phyloP scores from a whole-genome alignment of 2,113 vertebrate species.

The Pithys albifrons region DNA sequence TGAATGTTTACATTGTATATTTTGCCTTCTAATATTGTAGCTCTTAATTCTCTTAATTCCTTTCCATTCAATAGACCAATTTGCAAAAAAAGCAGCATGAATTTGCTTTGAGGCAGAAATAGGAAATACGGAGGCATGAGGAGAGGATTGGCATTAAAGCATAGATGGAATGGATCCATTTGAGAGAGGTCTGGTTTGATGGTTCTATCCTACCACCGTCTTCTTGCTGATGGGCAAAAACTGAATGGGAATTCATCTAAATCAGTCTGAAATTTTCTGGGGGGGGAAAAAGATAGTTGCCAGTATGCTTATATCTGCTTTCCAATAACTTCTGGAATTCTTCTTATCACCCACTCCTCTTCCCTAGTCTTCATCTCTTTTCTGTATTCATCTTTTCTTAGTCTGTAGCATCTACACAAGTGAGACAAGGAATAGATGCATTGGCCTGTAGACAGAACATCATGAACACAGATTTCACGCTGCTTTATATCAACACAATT shows the following conservation, averaged over 20 bases:
- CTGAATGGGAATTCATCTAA: neutral
- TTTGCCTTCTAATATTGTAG: conserved; percentile 16
- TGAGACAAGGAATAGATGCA: neutral
- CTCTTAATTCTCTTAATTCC: conserved; percentile 44
- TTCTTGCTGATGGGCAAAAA: conserved; percentile 17
- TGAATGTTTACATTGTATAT: neutral
- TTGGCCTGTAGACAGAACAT: neutral
- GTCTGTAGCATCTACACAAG: neutral
- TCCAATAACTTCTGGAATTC: neutral
- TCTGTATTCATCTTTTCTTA: neutral
- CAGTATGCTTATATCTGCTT: neutral
- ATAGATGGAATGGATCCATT: neutral
- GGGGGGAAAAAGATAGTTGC: neutral
- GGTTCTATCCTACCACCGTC: neutral
- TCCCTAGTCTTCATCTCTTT: neutral
- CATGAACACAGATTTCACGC: neutral
- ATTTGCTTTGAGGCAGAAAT: neutral
- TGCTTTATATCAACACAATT: neutral
- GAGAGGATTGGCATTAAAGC: neutral
- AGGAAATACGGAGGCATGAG: neutral
- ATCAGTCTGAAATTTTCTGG: conserved; percentile 27
- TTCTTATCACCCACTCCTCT: neutral
- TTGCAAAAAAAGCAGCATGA: neutral
- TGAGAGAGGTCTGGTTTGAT: conserved; percentile 8
- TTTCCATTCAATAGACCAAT: neutral